phyloP scores from a whole-genome alignment of 2,797 vertebrate genomes.

The Rhyacichthys aspro region DNA sequence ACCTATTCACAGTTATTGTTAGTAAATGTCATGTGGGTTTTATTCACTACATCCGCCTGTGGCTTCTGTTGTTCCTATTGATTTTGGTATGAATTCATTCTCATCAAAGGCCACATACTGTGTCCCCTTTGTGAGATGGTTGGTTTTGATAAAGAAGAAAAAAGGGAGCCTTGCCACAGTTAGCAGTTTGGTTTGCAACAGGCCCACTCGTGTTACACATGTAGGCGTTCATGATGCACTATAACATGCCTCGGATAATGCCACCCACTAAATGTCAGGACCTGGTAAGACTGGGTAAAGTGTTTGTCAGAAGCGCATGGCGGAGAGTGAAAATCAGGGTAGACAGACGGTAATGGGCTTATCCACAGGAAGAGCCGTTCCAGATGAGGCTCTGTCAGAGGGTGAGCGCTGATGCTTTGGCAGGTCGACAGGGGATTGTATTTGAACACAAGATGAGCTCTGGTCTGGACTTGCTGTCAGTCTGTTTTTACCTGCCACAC shows the following conservation, averaged over 20 bases:
- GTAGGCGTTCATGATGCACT: constrained; percentile 25
- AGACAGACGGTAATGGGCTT: constrained; percentile 42
- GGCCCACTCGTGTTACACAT: constrained; percentile 35
- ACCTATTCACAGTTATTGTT: constrained; percentile 19
- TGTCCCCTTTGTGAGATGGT: constrained; percentile 3
- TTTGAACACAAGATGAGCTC: constrained; percentile 25
- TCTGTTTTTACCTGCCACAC: constrained; percentile 23
- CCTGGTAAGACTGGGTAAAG: constrained; percentile 6
- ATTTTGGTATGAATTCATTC: constrained; percentile 25
- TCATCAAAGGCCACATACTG: constrained; percentile 32
- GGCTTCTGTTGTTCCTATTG: constrained; percentile 20
- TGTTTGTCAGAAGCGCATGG: constrained; percentile 27
- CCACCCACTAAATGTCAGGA: constrained; percentile 41
- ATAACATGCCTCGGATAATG: constrained; percentile 33
- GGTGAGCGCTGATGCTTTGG: constrained; percentile 42
- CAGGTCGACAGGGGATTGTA: constrained; percentile 34
- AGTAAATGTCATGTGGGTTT: constrained; percentile 47
- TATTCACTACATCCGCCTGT: constrained; percentile 8
- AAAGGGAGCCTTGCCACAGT: not conserved
- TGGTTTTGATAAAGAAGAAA: constrained; percentile 1
- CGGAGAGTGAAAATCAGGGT: constrained; percentile 13
- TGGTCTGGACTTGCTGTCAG: constrained; percentile 31
- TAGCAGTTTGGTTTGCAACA: constrained; percentile 16
- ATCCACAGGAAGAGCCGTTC: constrained; percentile 32
- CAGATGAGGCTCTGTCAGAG: constrained; percentile 25